These are phyloP conservation scores for Turdus rufiventris DNA, from an alignment of 2,113 vertebrate genomes.

Conservation along the genomic window DNA sequence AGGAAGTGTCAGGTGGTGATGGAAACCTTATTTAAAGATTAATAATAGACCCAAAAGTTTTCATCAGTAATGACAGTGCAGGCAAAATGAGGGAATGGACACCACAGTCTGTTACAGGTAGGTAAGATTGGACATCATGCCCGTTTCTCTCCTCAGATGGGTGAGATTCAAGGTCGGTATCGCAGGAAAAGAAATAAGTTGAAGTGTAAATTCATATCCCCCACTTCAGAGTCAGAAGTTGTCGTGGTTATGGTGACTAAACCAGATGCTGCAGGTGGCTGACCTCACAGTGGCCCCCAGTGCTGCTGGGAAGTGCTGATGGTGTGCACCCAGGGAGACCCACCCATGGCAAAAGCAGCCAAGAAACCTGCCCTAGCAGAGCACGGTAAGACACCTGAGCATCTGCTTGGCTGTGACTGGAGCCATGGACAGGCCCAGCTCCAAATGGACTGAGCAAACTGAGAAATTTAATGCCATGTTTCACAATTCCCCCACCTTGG, in stretches of 20 bases:
- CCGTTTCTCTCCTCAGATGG: background rate
- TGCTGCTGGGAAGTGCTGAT: background rate
- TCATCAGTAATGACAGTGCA: background rate
- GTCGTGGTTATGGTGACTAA: background rate
- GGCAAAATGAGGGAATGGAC: background rate
- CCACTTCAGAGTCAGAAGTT: background rate
- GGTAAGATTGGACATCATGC: background rate
- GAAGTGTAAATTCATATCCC: background rate
- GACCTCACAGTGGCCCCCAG: rapidly evolving
- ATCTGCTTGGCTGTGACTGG: background rate
- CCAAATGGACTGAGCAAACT: background rate
- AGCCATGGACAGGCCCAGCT: background rate
- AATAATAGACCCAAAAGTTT: background rate
- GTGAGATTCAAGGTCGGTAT: background rate
- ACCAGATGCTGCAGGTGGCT: background rate
- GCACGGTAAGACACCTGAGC: background rate
- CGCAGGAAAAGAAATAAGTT: background rate
- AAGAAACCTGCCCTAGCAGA: background rate
- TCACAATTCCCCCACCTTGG: background rate
- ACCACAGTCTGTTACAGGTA: background rate
- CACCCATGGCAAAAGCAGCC: background rate
- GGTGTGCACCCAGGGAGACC: background rate
- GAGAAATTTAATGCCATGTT: background rate
- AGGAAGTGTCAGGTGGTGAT: background rate
- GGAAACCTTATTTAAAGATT: background rate